Evolutionary conservation across 30 jellyfish, hydroid and myxozoan species (phyloP), one percentile per base, ranked within the genome.

Genomic region (Aurelia sp.): DNA sequence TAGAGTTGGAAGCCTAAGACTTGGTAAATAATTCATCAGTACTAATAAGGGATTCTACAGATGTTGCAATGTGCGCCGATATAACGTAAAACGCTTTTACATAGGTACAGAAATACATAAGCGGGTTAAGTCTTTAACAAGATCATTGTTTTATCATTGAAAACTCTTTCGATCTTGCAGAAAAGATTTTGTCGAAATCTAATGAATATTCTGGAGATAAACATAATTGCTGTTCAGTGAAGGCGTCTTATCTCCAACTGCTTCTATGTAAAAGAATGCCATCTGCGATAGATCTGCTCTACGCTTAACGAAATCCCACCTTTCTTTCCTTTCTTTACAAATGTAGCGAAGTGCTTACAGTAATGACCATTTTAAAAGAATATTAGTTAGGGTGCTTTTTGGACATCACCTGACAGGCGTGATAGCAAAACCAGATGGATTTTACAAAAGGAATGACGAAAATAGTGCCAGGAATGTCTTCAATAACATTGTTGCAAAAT

Each of bases 111-210:
- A 73, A 84, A 84, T 73, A 73, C 87, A 70, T 84, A 84, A 84
- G 93, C 93, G 93, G 93, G 93, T 84, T 84, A 84, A 72, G 81
- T 84, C 93, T 76, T 71, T 84, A 84, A 84, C 87, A 57, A 73
- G 93, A 84, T 84, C 93, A 84, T 84, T 84, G 93, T 71, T 84
- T 84, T 62, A 73, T 84, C 87, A 73, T 84, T 59, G 87, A 71
- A 84, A 84, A 73, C 93, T 84, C 93, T 67, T 84, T 84, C 93
- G 93, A 84, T 60, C 93, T 84, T 84, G 84, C 87, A 84, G 87
- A 73, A 84, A 84, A 84, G 93, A 84, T 71, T 84, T 84, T 84
- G 81, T 59, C 87, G 93, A 84, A 84, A 71, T 84, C 93, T 84
- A 70, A 84, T 84, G 93, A 84, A 84, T 84, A 84, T 73, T 72